Evolutionary conservation across 1,140 invertebrate species (phyloP), one percentile per base, ranked within the genome.

Genomic region (Conus ventricosus): DNA sequence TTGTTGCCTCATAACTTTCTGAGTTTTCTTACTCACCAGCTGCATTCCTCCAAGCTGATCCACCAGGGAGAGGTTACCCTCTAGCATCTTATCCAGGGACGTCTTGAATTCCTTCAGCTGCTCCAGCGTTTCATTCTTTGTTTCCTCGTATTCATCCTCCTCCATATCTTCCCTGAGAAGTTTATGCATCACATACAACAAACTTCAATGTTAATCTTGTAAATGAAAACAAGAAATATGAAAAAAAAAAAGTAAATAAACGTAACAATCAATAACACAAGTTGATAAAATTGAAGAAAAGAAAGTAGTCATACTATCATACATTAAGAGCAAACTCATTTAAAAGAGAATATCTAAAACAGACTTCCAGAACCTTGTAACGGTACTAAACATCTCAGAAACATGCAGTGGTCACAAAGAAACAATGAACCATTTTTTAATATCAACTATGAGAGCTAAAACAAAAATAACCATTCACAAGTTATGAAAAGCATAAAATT

Each of bases 91-190:
- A 83, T 96, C 95, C 51, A 98, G 94, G 83, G 96, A 97, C 63
- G 96, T 95, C 92, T 97, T 97, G 89, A 98, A 96, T 94, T 97
- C 97, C 92, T 96, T 96, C 27, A 98, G 93, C 92, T 97, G 97
- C 89, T 97, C 97, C 91, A 97, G 95, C 0, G 97, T 97, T 89
- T 97, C 97, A 90, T 96, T 95, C 94, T 97, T 97, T 25, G 96
- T 96, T 94, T 97, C 97, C 90, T 97, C 96, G 95, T 97, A 98
- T 94, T 97, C 97, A 75, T 96, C 95, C 17, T 93, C 91, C 17
- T 97, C 96, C 67, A 98, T 91, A 51, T 97, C 96, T 92, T 96
- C 96, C 93, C 97, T 94, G 91, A 80, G 92, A 91, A 23, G 55
- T 15, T 39, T 3, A 39, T 39, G 39, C 39, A 86, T 76, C 51